Conservation (phyloP, 2,113 vertebrate genomes). For the Ptilorrhoa leucosticta region DNA sequence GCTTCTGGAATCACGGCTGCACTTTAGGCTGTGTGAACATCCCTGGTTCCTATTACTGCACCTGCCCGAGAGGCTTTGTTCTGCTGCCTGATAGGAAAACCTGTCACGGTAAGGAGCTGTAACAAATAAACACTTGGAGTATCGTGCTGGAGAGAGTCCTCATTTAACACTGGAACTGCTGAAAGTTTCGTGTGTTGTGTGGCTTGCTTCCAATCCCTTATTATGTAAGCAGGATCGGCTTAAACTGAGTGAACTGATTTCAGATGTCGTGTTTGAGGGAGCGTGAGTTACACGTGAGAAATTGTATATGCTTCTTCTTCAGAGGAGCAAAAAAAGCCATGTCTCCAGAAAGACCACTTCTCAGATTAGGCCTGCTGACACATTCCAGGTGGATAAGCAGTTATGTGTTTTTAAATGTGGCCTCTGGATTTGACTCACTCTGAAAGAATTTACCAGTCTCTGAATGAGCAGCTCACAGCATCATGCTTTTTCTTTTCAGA, state of each 20-base stretch:
- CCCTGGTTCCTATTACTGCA: conserved; percentile 92
- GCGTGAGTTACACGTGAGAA: neutral
- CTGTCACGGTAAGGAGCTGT: conserved; percentile 77
- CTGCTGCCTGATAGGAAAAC: conserved; percentile 87
- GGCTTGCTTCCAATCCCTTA: neutral
- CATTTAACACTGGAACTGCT: neutral
- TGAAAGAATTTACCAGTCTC: neutral
- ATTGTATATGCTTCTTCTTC: neutral
- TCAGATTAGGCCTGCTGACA: neutral
- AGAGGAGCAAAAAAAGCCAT: neutral
- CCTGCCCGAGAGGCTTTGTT: conserved; percentile 85
- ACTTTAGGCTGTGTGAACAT: conserved; percentile 91
- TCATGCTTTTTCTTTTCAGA: neutral
- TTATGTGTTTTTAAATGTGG: neutral
- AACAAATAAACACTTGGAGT: neutral
- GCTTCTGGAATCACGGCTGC: conserved; percentile 89
- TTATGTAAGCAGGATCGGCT: neutral
- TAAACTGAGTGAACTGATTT: neutral
- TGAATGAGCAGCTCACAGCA: neutral
- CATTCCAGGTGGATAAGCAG: neutral
- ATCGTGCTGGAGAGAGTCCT: neutral
- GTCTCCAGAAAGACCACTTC: neutral
- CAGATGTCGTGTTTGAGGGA: neutral
- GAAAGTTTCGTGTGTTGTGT: neutral
- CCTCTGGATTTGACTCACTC: neutral